A percentile compares a stretch with the other conserved stretches of the same genome.
These are phyloP conservation scores for Tetraodon nigroviridis DNA, from an alignment of 2,113 vertebrate genomes.

Conservation along the genomic window DNA sequence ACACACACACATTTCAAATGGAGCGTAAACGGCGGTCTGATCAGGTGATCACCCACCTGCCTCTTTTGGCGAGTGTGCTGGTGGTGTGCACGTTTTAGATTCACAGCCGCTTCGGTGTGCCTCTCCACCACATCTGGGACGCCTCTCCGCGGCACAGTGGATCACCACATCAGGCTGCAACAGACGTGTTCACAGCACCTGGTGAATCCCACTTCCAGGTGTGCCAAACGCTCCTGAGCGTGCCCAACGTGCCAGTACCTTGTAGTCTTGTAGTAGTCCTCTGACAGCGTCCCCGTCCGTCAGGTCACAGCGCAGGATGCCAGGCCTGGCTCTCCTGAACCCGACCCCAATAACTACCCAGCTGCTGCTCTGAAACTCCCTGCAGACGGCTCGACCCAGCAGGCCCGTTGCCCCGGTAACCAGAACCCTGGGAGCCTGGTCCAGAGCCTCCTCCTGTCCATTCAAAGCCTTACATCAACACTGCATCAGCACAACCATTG, in stretches of 20 bases:
- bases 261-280: slow-evolving; percentile 80
- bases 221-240: neutral
- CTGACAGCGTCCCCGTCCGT: slow-evolving; percentile 82
- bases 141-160: slow-evolving; percentile 95
- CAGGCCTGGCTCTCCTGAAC: slow-evolving; percentile 82
- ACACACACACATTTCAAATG: neutral
- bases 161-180: slow-evolving; percentile 87
- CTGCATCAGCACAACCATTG: no score
- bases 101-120: slow-evolving; percentile 83
- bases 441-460: slow-evolving; percentile 75
- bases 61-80: slow-evolving; percentile 85
- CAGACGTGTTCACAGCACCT: neutral
- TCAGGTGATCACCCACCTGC: slow-evolving; percentile 73
- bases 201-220: no score
- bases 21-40: neutral
- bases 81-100: slow-evolving; percentile 93
- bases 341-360: slow-evolving; percentile 86
- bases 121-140: slow-evolving; percentile 92
- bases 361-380: slow-evolving; percentile 82
- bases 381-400: slow-evolving; percentile 87
- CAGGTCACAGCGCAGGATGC: slow-evolving; percentile 85
- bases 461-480: neutral
- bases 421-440: slow-evolving; percentile 76
- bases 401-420: slow-evolving; percentile 92
- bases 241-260: slow-evolving; percentile 60